Percentiles rank a stretch among this genome's conserved stretches.
phyloP scores from a whole-genome alignment of 2,888 invertebrate species.

The Diadegma fenestrale region DNA sequence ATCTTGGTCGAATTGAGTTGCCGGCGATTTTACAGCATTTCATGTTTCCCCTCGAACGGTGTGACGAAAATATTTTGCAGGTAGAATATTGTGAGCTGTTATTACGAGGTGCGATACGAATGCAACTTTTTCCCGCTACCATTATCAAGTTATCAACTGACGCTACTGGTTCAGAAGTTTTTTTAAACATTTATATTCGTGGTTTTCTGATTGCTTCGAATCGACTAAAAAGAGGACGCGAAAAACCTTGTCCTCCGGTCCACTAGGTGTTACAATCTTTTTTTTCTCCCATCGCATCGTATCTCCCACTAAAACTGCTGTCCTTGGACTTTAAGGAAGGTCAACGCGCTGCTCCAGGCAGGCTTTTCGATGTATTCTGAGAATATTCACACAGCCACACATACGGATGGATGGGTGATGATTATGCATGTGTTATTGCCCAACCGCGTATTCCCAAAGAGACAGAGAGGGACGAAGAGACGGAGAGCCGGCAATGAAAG shows the following conservation, averaged over 20 bases:
- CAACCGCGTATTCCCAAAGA: constrained; percentile 17
- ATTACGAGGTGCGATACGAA: neutral
- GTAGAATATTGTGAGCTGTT: neutral
- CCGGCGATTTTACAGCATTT: too few relatives aligned
- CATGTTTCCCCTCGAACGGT: neutral
- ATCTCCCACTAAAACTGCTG: constrained; percentile 6
- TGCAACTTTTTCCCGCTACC: neutral
- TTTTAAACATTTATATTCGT: neutral
- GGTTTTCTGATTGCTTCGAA: neutral
- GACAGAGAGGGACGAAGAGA: neutral
- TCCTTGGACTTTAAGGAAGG: constrained; percentile 55
- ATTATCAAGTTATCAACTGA: neutral
- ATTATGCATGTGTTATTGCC: constrained; percentile 19
- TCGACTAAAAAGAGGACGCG: neutral
- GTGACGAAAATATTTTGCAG: neutral
- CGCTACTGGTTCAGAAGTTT: neutral
- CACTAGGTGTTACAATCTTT: neutral
- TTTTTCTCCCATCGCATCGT: neutral
- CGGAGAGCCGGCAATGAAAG: neutral
- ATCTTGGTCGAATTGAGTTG: too few relatives aligned
- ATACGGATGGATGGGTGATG: neutral
- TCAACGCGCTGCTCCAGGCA: neutral
- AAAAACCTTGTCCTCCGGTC: neutral
- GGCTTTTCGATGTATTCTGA: neutral
- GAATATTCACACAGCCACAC: neutral